Evolutionary conservation across 2,888 invertebrate genomes (phyloP).

Genomic region (Eurytoma adleriae): DNA sequence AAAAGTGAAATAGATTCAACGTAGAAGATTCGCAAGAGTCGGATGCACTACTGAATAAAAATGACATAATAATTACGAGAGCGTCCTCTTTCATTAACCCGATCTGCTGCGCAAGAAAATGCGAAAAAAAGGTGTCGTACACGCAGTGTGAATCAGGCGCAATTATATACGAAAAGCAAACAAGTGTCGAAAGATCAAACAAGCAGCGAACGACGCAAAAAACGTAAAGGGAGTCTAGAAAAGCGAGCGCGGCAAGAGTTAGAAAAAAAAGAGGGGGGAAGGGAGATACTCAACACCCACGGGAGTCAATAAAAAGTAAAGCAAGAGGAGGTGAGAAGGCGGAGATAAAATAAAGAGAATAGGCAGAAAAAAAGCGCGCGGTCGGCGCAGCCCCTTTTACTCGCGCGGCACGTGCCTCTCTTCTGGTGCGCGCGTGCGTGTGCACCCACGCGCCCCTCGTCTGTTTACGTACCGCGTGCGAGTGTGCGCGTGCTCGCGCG

Average conservation of each 20-base stretch:
- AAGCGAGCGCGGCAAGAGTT: not conserved
- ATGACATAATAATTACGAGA: too few relatives aligned
- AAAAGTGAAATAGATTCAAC: too few relatives aligned
- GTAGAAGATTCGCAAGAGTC: too few relatives aligned
- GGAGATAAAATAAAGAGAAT: conserved; percentile 50
- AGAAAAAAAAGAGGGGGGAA: too few relatives aligned
- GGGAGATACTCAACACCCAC: too few relatives aligned
- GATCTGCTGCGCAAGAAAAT: not conserved
- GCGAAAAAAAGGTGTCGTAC: conserved; percentile 2
- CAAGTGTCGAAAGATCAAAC: conserved; percentile 1
- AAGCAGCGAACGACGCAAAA: not conserved
- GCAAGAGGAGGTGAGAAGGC: conserved; percentile 39
- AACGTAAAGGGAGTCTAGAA: not conserved
- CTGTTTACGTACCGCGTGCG: too few relatives aligned
- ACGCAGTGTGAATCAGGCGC: too few relatives aligned
- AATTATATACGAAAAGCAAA: conserved; percentile 10
- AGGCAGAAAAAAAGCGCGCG: conserved; percentile 19
- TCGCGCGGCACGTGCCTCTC: conserved; percentile 42
- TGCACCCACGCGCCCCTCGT: not conserved
- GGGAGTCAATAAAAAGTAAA: conserved; percentile 20
- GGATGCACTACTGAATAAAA: too few relatives aligned
- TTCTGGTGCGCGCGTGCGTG: not conserved
- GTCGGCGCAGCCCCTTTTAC: not conserved
- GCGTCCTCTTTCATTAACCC: too few relatives aligned
- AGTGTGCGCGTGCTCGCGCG: not conserved